Conservation (phyloP, 92 coral and sea anemone species). For the Porites rus region DNA sequence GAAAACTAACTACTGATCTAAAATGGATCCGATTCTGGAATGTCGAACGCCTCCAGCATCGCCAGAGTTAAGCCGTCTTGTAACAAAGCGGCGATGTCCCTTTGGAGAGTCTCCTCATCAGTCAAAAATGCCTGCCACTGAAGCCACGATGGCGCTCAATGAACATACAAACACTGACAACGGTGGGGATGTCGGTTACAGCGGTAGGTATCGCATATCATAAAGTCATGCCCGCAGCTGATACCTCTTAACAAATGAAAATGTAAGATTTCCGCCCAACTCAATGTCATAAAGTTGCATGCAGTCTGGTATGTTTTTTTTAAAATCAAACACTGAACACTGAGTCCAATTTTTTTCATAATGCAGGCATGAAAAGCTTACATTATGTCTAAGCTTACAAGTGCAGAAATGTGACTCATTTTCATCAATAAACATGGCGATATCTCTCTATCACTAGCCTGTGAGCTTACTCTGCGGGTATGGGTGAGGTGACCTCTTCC, state of each 20-base stretch:
- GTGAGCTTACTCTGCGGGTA: too few relatives aligned
- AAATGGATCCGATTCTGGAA: constrained; percentile 66
- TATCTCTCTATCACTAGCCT: too few relatives aligned
- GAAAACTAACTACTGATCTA: background rate
- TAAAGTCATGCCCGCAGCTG: background rate
- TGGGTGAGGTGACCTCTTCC: too few relatives aligned
- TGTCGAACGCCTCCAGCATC: constrained; percentile 73
- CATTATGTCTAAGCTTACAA: too few relatives aligned
- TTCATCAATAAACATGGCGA: too few relatives aligned
- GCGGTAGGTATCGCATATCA: background rate
- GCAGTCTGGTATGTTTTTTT: too few relatives aligned
- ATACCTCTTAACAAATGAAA: background rate
- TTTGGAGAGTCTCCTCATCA: constrained; percentile 90
- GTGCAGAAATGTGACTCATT: too few relatives aligned
- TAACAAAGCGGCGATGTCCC: constrained; percentile 90
- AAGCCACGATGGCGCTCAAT: constrained; percentile 14
- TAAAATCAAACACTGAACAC: too few relatives aligned
- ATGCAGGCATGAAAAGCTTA: too few relatives aligned
- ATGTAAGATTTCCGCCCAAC: too few relatives aligned
- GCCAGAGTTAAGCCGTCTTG: constrained; percentile 81
- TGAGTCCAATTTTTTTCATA: too few relatives aligned
- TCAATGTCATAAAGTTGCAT: too few relatives aligned
- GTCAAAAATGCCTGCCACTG: constrained; percentile 60
- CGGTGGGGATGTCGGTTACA: background rate
- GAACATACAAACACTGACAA: background rate